Evolutionary conservation across 2,888 invertebrate genomes (phyloP), one percentile per base, ranked within the genome.

Genomic region (Mesochorus sp.): DNA sequence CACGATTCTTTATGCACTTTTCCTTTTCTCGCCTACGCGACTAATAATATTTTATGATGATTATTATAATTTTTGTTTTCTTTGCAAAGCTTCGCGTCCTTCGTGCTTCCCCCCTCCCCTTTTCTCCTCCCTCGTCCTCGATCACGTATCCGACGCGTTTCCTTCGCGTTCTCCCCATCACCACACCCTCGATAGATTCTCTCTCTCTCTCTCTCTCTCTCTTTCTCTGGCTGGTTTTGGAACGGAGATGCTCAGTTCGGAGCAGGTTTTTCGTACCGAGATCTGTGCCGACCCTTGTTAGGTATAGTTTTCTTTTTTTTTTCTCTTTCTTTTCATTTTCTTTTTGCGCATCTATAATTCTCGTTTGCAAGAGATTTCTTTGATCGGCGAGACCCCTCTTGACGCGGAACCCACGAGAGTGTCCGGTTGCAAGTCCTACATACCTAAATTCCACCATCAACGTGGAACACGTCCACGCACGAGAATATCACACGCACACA

Each of bases 361-460:
- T 62, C 53, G 71, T 39, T 53, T 12, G 21, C 44, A 47, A 55
- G 47, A 53, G 37, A 73, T 67, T 77, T 73, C 77, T 77, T 67
- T 62, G 37, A 24, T 31, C 57, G 14, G 12, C 44, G 37, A 64
- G 39, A 49, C 37, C 47, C 37, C 44, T 51, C 24, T 31, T 4
- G 14, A 3, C 19, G 37, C 34, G 47, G 21, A 67, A 10, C 61
- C 68, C 62, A 55, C 51, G 44, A 24, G 21, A 77, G 59, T 66
- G 42, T 76, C 76, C 76, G 76, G 59, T 66, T 76, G 71, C 71
- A 24, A 59, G 70, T 59, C 70, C 77, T 49, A 77, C 72, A 73
- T 67, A 77, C 72, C 72, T 39, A 77, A 21, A 67, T 77, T 62
- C 37, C 61, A 49, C 19, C 34, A n/a, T 14, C 21, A 66, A 10